Evolutionary conservation across 2,113 vertebrate genomes (phyloP).

Genomic region (pig (Sus scrofa)): DNA sequence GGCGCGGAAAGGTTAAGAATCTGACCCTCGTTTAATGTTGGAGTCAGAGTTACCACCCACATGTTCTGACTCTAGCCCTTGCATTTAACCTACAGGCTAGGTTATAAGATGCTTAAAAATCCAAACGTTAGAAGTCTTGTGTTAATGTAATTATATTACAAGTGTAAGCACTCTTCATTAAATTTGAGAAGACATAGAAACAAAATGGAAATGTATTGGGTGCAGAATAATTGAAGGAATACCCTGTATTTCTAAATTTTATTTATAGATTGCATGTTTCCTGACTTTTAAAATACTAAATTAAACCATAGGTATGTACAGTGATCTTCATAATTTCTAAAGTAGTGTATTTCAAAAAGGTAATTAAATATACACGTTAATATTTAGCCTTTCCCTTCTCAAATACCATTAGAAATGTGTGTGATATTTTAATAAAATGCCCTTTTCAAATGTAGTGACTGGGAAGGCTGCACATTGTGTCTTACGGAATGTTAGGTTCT

Average conservation of each 20-base stretch:
- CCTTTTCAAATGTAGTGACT: not conserved
- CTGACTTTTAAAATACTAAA: slow-evolving; percentile 8
- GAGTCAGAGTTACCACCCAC: not conserved
- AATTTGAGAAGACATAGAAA: slow-evolving; percentile 7
- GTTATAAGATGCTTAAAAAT: not conserved
- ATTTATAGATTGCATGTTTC: not conserved
- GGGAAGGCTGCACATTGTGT: not conserved
- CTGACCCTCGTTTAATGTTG: not conserved
- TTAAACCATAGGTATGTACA: not conserved
- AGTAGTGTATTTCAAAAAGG: not conserved
- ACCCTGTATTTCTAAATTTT: not conserved
- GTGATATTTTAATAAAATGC: not conserved
- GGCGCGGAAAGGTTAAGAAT: not conserved
- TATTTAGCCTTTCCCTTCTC: not conserved
- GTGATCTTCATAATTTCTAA: not conserved
- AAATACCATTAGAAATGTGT: not conserved
- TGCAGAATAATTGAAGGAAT: not conserved
- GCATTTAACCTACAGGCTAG: not conserved
- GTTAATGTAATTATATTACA: not conserved
- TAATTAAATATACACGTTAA: not conserved
- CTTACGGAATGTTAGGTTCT: not conserved
- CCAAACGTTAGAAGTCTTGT: not conserved
- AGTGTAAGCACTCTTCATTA: slow-evolving; percentile 17
- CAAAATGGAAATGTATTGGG: not conserved
- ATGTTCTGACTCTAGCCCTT: not conserved